Evolutionary conservation across 2,888 invertebrate genomes (phyloP), one percentile per base, ranked within the genome.

Genomic region (Pterobdella sp.): DNA sequence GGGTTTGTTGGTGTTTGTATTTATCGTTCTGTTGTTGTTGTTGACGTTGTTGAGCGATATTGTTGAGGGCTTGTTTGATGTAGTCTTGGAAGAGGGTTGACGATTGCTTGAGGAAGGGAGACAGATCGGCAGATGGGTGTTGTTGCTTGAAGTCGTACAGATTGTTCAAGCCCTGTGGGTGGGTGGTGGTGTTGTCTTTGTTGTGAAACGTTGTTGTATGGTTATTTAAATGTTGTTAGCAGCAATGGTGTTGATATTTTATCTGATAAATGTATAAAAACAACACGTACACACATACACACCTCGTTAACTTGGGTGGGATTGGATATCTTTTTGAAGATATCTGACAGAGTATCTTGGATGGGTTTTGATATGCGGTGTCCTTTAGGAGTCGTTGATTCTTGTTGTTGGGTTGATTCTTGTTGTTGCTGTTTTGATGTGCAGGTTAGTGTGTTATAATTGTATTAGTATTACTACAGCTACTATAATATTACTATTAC

Each of bases 241-340:
- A n/a, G n/a, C n/a, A n/a, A n/a, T n/a, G n/a, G n/a, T n/a, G n/a
- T n/a, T n/a, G n/a, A n/a, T n/a, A n/a, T n/a, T n/a, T n/a, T n/a
- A n/a, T 22, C 10, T 26, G 64, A 64, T 64, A 26, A 64, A 14
- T 22, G 29, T 10, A 64, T 14, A 35, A 67, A 31, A 67, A 7
- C 67, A 4, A 14, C 35, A 67, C 7, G 7, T 14, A 67, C 31
- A 14, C 67, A 67, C 31, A 14, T 10, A 67, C 34, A 18, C 35
- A 68, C 37, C 22, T 29, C 3, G 7, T 81, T 81, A 80, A 88
- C 88, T 80, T 86, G 85, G 1, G 91, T 91, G 76, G 91, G 91
- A 67, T 89, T 90, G 56, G 93, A 93, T 80, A 94, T 93, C 79
- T 93, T 89, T 84, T 91, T 91, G 79, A 94, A 91, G 80, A 94